These are phyloP conservation scores for Numida meleagris DNA, from an alignment of 2,113 vertebrate genomes.

Conservation along the genomic window DNA sequence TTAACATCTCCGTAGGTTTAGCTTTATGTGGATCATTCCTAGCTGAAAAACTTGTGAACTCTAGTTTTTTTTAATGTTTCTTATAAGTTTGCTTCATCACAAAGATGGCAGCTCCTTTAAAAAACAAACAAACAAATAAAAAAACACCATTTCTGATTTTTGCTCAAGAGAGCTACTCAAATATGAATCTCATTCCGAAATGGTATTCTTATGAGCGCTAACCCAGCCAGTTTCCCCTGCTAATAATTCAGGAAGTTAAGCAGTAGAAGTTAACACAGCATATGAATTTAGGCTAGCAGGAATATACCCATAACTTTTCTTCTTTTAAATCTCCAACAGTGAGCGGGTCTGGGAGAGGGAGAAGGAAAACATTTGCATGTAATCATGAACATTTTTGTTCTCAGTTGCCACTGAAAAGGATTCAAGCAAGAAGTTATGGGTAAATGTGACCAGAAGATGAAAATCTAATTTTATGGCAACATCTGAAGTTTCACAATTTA, in stretches of 20 bases:
- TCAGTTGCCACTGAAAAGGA: slow-evolving; percentile 10
- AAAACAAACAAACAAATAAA: neutral
- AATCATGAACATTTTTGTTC: slow-evolving; percentile 34
- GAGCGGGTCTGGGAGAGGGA: neutral
- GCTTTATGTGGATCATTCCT: neutral
- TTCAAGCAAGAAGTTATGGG: neutral
- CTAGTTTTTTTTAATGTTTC: neutral
- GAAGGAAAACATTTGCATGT: neutral
- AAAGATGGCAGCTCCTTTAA: neutral
- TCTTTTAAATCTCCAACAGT: slow-evolving; percentile 8
- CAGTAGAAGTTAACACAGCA: slow-evolving; percentile 50
- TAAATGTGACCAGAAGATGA: slow-evolving; percentile 7
- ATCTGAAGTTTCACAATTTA: neutral
- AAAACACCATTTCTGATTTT: neutral
- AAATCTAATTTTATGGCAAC: slow-evolving; percentile 17
- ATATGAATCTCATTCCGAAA: slow-evolving; percentile 43
- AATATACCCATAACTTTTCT: slow-evolving; percentile 34
- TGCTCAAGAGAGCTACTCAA: neutral
- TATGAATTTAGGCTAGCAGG: slow-evolving; percentile 56
- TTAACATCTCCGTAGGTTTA: neutral
- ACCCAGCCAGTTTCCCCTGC: slow-evolving; percentile 46
- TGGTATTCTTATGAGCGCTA: slow-evolving; percentile 45
- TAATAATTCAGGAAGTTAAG: slow-evolving; percentile 61
- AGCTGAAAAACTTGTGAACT: neutral
- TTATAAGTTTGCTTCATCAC: neutral